Percentiles rank a stretch among this genome's conserved stretches.
Evolutionary conservation across 1,140 invertebrate species (phyloP).

Genomic region (Uloborus diversus): DNA sequence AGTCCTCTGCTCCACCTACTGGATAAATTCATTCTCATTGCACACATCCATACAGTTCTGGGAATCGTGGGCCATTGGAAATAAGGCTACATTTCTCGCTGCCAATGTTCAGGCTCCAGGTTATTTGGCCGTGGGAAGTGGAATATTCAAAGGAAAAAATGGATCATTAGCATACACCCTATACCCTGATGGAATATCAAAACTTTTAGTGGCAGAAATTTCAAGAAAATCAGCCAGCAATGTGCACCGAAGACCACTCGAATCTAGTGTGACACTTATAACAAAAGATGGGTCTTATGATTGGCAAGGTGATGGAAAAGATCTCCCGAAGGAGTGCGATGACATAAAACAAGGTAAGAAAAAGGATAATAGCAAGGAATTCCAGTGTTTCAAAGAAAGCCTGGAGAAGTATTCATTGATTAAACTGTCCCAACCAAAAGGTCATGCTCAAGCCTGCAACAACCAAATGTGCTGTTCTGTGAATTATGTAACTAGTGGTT

Average conservation of each 20-base stretch:
- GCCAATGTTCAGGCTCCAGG: conserved; percentile 69
- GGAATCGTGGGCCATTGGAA: conserved; percentile 68
- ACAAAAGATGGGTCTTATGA: not conserved
- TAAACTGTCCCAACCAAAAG: not conserved
- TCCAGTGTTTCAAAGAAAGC: not conserved
- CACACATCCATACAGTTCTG: conserved; percentile 69
- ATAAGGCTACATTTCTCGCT: conserved; percentile 70
- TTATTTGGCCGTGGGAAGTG: conserved; percentile 33
- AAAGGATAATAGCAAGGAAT: not conserved
- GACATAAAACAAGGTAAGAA: not conserved
- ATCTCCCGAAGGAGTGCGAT: not conserved
- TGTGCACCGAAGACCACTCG: not conserved
- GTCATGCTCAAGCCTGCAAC: not conserved
- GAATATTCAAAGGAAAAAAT: conserved; percentile 40
- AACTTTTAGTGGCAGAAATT: conserved; percentile 1
- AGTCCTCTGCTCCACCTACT: conserved; percentile 72
- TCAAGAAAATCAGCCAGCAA: not conserved
- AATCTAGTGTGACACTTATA: not conserved
- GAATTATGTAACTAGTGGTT: not conserved
- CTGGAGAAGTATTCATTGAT: conserved; percentile 2
- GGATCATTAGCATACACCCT: not conserved
- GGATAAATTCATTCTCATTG: conserved; percentile 78
- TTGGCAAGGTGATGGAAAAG: not conserved
- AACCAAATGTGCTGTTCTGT: conserved; percentile 47
- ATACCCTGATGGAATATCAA: not conserved